Evolutionary conservation across 2,113 vertebrate genomes (phyloP), one percentile per base, ranked within the genome.

Genomic region (Cyphomyrus discorhynchus): DNA sequence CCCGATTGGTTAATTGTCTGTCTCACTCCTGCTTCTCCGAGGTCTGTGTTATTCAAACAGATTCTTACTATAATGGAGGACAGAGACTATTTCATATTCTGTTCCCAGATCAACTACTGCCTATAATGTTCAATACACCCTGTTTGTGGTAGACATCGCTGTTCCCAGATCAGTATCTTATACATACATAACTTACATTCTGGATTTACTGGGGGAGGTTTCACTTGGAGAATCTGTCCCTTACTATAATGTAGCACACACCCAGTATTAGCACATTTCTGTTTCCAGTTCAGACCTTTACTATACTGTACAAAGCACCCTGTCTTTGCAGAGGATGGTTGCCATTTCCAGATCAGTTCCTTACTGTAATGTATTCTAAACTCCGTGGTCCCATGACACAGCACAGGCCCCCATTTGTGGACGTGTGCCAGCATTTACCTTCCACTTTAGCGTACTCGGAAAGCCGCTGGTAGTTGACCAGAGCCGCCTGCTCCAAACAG

Each of bases 361-460:
- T 15, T 39, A 42, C 35, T 42, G 39, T 42, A 42, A 80, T 42
- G 39, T 7, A 80, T 80, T 42, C 35, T 80, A 17, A 39, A 42
- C n/a, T 27, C n/a, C 1, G n/a, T 31, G 62, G n/a, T 70, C n/a
- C n/a, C n/a, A 13, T 31, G 62, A 70, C 62, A 13, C 62, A 70
- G 62, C 62, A 70, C n/a, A 5, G 66, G 27, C 9, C 66, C 27
- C n/a, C 27, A 2, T 50, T 10, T 49, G 47, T 3, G 47, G 46
- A 52, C 13, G 27, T 15, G n/a, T 21, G 19, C 24, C 27, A 39
- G 88, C 89, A 91, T 96, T 95, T 97, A 99, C 99, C 99, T 98
- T 99, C 98, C 52, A 99, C 96, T 97, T 99, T 99, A 94, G 99
- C 99, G 92, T 99, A 99, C 92, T 99, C 98, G 82, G 99, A 99